Evolutionary conservation across 2,888 invertebrate species (phyloP).

Genomic region (Lysandra bellargus): DNA sequence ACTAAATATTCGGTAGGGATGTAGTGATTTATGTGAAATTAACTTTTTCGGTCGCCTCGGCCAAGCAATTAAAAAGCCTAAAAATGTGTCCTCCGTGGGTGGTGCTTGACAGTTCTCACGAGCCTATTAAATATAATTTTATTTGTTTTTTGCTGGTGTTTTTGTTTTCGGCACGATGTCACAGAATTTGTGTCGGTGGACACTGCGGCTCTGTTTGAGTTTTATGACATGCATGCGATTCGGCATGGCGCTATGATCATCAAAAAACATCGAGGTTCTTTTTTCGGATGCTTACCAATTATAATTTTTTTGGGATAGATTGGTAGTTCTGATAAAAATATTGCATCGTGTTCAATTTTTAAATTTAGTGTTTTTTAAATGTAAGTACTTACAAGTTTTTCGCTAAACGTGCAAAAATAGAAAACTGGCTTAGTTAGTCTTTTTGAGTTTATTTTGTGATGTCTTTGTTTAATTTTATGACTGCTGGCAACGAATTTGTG

Average conservation of each 20-base stretch:
- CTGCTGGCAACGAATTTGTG: no score
- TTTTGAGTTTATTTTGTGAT: no score
- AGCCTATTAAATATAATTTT: constrained; percentile 78
- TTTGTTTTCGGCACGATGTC: constrained; percentile 49
- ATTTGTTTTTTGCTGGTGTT: constrained; percentile 65
- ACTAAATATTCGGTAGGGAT: constrained; percentile 65
- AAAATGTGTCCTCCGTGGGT: constrained; percentile 74
- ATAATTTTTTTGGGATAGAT: background rate
- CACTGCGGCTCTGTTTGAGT: constrained; percentile 49
- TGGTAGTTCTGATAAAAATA: background rate
- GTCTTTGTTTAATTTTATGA: no score
- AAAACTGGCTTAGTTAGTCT: no score
- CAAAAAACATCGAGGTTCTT: background rate
- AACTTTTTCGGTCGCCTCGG: constrained; percentile 70
- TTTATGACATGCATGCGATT: constrained; percentile 55
- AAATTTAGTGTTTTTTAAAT: background rate
- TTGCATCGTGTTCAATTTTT: background rate
- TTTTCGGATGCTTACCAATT: background rate
- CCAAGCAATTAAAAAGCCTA: constrained; percentile 78
- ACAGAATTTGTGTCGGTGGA: constrained; percentile 55
- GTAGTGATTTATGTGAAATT: constrained; percentile 75
- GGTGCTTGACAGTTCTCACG: constrained; percentile 79
- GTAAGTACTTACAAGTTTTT: no score
- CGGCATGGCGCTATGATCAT: constrained; percentile 43
- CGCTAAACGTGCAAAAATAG: no score